A percentile compares a stretch with the other conserved stretches of the same genome.
These are phyloP conservation scores for Ochropleura plecta DNA, from an alignment of 2,888 invertebrate species.

Conservation along the genomic window DNA sequence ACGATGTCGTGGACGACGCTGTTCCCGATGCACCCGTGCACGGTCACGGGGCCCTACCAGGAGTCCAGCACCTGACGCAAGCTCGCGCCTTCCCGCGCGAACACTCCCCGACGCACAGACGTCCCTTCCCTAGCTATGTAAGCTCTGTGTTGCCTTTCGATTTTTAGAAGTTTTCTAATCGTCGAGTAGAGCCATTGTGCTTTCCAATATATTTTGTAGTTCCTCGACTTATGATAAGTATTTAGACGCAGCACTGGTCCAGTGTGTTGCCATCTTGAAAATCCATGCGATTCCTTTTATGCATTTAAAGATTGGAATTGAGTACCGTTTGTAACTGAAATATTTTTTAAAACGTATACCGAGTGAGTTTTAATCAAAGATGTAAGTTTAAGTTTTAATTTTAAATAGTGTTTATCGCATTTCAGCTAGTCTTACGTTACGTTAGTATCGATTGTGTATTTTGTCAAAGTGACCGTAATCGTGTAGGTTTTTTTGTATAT, in stretches of 20 bases:
- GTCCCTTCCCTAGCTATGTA: conserved; percentile 76
- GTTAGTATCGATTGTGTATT: conserved; percentile 84
- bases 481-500: conserved; percentile 88
- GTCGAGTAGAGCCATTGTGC: conserved; percentile 74
- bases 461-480: conserved; percentile 82
- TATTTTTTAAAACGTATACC: conserved; percentile 84
- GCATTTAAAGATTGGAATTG: conserved; percentile 86
- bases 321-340: conserved; percentile 81
- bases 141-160: conserved; percentile 74
- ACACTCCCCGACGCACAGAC: conserved; percentile 68
- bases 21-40: conserved; percentile 96
- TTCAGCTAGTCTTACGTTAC: conserved; percentile 90
- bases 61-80: conserved; percentile 91
- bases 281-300: conserved; percentile 78
- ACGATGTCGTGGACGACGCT: conserved; percentile 96
- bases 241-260: conserved; percentile 72
- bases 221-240: conserved; percentile 76
- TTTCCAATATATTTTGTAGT: conserved; percentile 84
- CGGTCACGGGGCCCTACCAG: conserved; percentile 96
- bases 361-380: conserved; percentile 90
- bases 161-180: conserved; percentile 61
- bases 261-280: conserved; percentile 64
- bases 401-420: conserved; percentile 89
- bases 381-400: conserved; percentile 88
- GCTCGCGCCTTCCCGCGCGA: conserved; percentile 61